phyloP scores from a whole-genome alignment of 64 coral and sea anemone genomes.

The Hydrozoanthus tunicans region DNA sequence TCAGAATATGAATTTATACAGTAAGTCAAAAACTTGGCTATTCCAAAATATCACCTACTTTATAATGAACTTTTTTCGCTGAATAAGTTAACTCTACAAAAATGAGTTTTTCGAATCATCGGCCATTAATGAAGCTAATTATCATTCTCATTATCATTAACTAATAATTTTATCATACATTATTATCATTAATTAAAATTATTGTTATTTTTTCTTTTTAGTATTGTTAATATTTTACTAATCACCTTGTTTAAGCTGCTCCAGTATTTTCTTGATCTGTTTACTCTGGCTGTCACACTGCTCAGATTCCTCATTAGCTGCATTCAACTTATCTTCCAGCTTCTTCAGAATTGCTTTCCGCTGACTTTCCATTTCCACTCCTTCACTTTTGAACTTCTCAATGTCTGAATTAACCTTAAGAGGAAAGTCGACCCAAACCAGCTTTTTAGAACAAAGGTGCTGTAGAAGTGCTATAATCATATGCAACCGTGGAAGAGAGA shows the following conservation, averaged over 20 bases:
- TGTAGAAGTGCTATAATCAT: too few relatives aligned
- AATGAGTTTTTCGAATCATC: too few relatives aligned
- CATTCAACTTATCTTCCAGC: constrained; percentile 80
- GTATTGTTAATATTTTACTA: background rate
- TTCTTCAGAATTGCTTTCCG: constrained; percentile 81
- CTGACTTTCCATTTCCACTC: constrained; percentile 87
- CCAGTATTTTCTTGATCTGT: constrained; percentile 93
- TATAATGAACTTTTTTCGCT: too few relatives aligned
- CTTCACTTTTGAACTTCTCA: constrained; percentile 97
- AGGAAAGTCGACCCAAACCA: background rate
- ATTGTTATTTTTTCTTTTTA: background rate
- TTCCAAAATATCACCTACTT: too few relatives aligned
- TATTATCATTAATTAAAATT: too few relatives aligned
- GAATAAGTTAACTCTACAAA: too few relatives aligned
- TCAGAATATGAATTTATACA: too few relatives aligned
- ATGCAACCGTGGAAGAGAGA: too few relatives aligned
- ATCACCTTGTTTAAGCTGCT: constrained; percentile 94
- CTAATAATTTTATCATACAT: too few relatives aligned
- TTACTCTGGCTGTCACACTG: constrained; percentile 81
- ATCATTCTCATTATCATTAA: too few relatives aligned
- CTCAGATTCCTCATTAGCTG: constrained; percentile 52
- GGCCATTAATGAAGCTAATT: too few relatives aligned
- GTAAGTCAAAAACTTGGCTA: too few relatives aligned
- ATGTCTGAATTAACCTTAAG: constrained; percentile 85
- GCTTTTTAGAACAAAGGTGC: background rate